Conservation (phyloP, 2,888 invertebrate genomes). For the Hanleya hanleyi region DNA sequence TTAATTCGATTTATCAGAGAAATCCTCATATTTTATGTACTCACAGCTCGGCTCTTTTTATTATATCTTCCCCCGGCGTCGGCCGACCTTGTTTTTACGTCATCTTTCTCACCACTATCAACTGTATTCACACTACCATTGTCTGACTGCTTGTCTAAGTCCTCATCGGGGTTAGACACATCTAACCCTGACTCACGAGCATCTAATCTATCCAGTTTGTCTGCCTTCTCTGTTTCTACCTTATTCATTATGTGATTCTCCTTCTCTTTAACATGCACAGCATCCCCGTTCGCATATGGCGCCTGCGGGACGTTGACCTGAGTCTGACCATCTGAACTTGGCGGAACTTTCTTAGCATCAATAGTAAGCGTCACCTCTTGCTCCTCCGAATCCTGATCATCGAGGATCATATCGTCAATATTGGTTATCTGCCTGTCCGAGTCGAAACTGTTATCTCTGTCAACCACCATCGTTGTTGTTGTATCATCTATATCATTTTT, state of each 20-base stretch:
- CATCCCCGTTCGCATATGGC: neutral
- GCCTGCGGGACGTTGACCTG: neutral
- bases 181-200: constrained; percentile 26
- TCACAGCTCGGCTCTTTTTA: constrained; percentile 9
- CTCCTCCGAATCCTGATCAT: neutral
- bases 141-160: constrained; percentile 57
- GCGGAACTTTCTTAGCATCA: constrained; percentile 1
- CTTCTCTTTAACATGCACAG: constrained; percentile 11
- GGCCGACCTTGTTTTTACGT: constrained; percentile 4
- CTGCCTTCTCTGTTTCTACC: constrained; percentile 19
- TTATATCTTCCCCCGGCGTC: constrained; percentile 5
- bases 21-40: too few relatives aligned
- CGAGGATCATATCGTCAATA: constrained; percentile 6
- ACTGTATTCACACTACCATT: constrained; percentile 60
- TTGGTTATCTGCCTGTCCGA: constrained; percentile 5
- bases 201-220: neutral
- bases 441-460: neutral
- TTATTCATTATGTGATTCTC: too few relatives aligned
- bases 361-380: constrained; percentile 10
- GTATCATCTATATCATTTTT: constrained; percentile 26
- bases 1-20: too few relatives aligned
- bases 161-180: constrained; percentile 56
- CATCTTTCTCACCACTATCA: constrained; percentile 56
- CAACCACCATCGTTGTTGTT: constrained; percentile 8
- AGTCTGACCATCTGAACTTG: neutral